Percentiles rank a stretch among this genome's conserved stretches.
phyloP scores from a whole-genome alignment of 2,113 vertebrate species.

The Clupea harengus region DNA sequence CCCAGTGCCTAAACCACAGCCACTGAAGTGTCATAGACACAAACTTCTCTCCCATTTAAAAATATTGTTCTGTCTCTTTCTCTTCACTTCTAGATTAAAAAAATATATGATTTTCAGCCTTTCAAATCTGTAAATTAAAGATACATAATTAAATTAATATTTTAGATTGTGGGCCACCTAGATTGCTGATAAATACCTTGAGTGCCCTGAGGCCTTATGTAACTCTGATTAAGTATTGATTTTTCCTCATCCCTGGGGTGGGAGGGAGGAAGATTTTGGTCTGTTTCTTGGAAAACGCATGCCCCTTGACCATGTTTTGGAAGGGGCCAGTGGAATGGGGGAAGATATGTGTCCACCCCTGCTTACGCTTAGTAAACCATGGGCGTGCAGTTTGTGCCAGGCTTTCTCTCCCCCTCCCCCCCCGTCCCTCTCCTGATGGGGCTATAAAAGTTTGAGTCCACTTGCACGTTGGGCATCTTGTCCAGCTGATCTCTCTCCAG shows the following conservation, averaged over 20 bases:
- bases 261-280: background rate
- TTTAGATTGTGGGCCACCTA: background rate
- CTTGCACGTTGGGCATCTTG: background rate
- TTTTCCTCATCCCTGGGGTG: background rate
- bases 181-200: background rate
- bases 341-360: background rate
- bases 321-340: background rate
- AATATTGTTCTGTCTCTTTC: background rate
- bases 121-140: background rate
- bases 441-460: background rate
- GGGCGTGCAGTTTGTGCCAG: background rate
- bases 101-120: background rate
- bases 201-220: background rate
- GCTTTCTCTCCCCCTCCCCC: background rate
- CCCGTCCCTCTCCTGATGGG: background rate
- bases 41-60: background rate
- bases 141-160: background rate
- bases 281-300: background rate
- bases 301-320: background rate
- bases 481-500: conserved; percentile 1
- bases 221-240: conserved; percentile 1
- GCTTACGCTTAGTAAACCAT: background rate
- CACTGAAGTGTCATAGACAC: background rate
- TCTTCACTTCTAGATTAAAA: background rate
- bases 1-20: background rate